Base-by-base conservation (phyloP, 2,113 vertebrate genomes). In the Acrocephalus arundinaceus region DNA sequence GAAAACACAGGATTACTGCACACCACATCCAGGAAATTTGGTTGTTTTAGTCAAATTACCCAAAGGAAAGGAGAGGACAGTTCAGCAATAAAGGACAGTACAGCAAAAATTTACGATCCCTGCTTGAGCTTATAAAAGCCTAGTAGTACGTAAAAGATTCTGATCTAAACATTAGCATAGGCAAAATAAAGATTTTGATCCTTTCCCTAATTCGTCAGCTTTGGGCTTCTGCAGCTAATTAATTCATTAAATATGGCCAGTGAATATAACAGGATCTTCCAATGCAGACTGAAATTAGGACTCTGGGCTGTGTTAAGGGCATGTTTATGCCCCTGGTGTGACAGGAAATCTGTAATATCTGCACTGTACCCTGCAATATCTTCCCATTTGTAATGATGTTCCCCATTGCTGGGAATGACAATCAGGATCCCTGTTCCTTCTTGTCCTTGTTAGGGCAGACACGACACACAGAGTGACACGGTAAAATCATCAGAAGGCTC, bases 371-470 rank as follows among this genome's bases (percentile, higher is more conserved):
- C 31, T 21, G 28, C 22, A 21, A 5, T 1, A 46, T 4, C 14
- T 66, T 5, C 21, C 13, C 9, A 1, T 28, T 23, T 8, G 11
- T 17, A 4, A 9, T 7, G 30, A 21, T 1, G 4, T 39, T 59
- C 37, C 45, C 41, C 24, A 0, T 11, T 39, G 6, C 33, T 85
- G 35, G 7, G 5, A 41, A 21, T 10, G n/a, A 11, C 13, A 23
- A 0, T 14, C 10, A 35, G 22, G 41, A 31, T 66, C 25, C 13
- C 63, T 25, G 6, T 4, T 73, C 41, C 19, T 84, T 39, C 37
- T 39, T 39, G 37, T 39, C 37, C 37, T 39, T 39, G 9, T 39
- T 39, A 39, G 37, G 37, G 37, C 11, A 11, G 37, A 39, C 37
- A 39, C 37, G 37, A 39, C 37, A 39, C 37, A 39, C 11, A 39